Conservation (phyloP, 2,888 invertebrate species). For the Allacma fusca region DNA sequence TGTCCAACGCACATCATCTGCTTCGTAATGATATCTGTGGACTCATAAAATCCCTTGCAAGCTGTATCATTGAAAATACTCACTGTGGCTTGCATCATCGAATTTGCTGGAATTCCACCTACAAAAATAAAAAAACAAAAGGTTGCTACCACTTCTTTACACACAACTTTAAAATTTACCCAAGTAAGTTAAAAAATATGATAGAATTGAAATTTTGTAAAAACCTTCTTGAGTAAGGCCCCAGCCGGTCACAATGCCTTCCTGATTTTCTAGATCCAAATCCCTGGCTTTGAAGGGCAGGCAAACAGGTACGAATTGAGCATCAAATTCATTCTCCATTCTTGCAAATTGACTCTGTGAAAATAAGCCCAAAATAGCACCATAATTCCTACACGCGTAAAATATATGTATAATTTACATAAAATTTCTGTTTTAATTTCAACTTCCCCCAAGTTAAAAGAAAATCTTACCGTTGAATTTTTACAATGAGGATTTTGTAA, state of each 20-base stretch:
- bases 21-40: conserved; percentile 51
- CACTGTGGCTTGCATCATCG: conserved; percentile 55
- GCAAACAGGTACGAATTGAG: conserved; percentile 53
- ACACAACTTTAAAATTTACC: neutral
- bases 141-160: too few species aligned
- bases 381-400: neutral
- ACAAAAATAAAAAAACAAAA: conserved; percentile 6
- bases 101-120: conserved; percentile 56
- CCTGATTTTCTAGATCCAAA: conserved; percentile 42
- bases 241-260: conserved; percentile 57
- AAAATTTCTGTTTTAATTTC: neutral
- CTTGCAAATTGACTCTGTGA: neutral
- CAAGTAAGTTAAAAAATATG: neutral
- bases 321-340: conserved; percentile 43
- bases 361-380: too few species aligned
- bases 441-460: too few species aligned
- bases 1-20: conserved; percentile 59
- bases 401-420: too few species aligned
- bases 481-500: conserved; percentile 16
- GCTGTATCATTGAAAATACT: conserved; percentile 55
- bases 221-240: conserved; percentile 57
- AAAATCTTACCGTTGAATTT: neutral
- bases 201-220: neutral
- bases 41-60: conserved; percentile 52
- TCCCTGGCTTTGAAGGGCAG: conserved; percentile 45